These are phyloP conservation scores for Platichthys flesus DNA, from an alignment of 2,113 vertebrate genomes.

Conservation along the genomic window DNA sequence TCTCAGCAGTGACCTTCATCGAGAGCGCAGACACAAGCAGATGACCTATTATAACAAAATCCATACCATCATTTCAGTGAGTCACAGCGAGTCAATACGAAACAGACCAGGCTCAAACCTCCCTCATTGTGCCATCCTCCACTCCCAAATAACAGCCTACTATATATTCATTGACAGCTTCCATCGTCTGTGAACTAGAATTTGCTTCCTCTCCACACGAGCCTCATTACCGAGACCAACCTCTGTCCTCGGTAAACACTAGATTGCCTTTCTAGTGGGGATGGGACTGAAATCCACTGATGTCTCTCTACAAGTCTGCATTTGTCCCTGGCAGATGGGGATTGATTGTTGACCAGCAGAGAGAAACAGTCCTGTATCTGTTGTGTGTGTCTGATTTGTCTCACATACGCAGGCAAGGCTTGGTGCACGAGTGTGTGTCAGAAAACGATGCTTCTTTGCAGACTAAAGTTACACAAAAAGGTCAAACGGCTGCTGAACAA, in stretches of 20 bases:
- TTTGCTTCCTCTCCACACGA: conserved; percentile 29
- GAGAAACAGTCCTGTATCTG: conserved; percentile 8
- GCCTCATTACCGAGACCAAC: conserved; percentile 25
- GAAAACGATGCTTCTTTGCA: conserved; percentile 16
- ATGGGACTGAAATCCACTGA: conserved; percentile 18
- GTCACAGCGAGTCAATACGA: conserved; percentile 16
- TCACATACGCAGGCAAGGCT: neutral
- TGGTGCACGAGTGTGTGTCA: neutral
- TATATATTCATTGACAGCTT: neutral
- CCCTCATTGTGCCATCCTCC: neutral
- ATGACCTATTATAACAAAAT: neutral
- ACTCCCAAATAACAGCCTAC: no score
- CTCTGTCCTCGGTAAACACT: conserved; percentile 25
- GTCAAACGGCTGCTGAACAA: conserved; percentile 38
- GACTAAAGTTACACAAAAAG: conserved; percentile 55
- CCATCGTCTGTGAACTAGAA: conserved; percentile 5
- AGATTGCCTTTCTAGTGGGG: neutral
- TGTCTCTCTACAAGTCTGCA: neutral
- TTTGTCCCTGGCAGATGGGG: neutral
- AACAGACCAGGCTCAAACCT: neutral
- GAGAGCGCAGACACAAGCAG: neutral
- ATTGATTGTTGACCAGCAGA: conserved; percentile 28
- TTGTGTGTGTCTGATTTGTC: conserved; percentile 11
- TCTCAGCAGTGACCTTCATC: neutral
- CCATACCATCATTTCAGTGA: neutral